These are phyloP conservation scores for Deladenus siricidicola DNA, from an alignment of 2,888 invertebrate species.

Conservation along the genomic window DNA sequence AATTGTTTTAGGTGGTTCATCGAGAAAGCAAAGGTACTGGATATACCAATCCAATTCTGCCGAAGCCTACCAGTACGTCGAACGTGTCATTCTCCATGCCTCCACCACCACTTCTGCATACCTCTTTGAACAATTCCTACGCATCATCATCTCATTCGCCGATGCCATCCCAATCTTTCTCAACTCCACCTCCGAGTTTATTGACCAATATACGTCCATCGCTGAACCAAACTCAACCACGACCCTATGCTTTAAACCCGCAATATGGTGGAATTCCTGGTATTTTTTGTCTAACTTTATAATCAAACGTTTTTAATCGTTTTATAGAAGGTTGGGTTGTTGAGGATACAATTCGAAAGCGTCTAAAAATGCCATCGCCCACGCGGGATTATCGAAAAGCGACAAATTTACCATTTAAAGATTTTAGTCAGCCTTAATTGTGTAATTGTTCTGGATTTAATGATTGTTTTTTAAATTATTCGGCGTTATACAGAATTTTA, in stretches of 20 bases:
- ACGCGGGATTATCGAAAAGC: slow-evolving; percentile 13
- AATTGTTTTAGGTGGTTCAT: slow-evolving; percentile 22
- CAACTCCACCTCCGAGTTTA: slow-evolving; percentile 9
- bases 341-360: slow-evolving; percentile 15
- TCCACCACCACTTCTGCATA: neutral
- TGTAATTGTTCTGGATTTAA: neutral
- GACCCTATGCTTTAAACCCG: neutral
- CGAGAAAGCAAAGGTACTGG: slow-evolving; percentile 20
- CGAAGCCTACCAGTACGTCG: slow-evolving; percentile 1
- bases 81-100: neutral
- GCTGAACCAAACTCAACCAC: too few species aligned
- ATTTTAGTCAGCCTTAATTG: slow-evolving; percentile 21
- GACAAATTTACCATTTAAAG: slow-evolving; percentile 26
- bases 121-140: neutral
- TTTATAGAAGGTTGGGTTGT: slow-evolving; percentile 16
- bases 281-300: neutral
- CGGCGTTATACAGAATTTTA: neutral
- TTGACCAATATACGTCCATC: too few species aligned
- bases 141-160: neutral
- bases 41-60: slow-evolving; percentile 19
- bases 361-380: slow-evolving; percentile 16
- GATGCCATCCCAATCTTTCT: neutral
- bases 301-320: too few species aligned
- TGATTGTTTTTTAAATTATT: neutral
- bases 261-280: neutral